phyloP scores from a whole-genome alignment of 2,113 vertebrate genomes.

The Tenrec ecaudatus region DNA sequence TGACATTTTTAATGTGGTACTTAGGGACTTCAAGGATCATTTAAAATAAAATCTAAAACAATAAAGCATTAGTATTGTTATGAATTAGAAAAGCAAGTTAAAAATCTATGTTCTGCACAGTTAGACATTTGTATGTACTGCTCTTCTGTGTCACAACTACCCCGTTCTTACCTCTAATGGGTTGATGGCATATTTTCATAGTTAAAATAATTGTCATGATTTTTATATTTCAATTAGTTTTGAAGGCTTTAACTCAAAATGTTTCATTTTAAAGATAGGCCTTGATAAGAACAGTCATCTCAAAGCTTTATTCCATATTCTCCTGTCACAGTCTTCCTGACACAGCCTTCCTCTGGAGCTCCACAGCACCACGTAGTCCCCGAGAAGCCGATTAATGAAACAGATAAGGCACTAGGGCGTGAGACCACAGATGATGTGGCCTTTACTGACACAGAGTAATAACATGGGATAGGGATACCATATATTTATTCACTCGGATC shows the following conservation, averaged over 20 bases:
- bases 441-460: neutral
- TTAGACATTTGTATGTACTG: conserved; percentile 23
- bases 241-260: conserved; percentile 48
- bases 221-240: conserved; percentile 57
- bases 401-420: neutral
- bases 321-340: too few relatives aligned
- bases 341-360: neutral
- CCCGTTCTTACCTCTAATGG: neutral
- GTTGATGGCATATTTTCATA: neutral
- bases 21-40: conserved; percentile 76
- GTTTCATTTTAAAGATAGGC: neutral
- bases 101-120: conserved; percentile 26
- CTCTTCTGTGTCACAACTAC: neutral
- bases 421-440: neutral
- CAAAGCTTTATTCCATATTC: neutral
- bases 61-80: conserved; percentile 51
- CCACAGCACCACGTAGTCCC: neutral
- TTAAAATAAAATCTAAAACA: conserved; percentile 77
- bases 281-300: neutral
- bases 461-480: neutral
- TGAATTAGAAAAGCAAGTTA: conserved; percentile 42
- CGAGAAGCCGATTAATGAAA: neutral
- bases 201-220: neutral
- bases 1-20: conserved; percentile 67
- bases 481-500: neutral